Conservation (phyloP, 2,888 invertebrate species). For the Keiferia lycopersicella region DNA sequence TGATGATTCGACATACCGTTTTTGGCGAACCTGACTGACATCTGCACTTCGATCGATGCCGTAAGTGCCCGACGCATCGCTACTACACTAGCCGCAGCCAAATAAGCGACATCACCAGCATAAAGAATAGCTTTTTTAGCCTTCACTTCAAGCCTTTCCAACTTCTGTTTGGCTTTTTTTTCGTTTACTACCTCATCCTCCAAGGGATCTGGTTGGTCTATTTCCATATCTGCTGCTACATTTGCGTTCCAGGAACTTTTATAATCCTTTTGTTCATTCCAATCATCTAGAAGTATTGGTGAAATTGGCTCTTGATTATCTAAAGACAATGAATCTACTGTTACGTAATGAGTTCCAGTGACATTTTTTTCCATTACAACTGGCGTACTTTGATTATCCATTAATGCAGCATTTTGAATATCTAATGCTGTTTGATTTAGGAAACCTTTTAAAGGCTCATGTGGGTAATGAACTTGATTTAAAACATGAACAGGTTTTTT, state of each 20-base stretch:
- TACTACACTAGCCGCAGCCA: constrained; percentile 73
- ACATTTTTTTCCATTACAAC: constrained; percentile 60
- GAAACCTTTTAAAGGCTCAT: constrained; percentile 55
- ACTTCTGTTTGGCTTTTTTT: constrained; percentile 63
- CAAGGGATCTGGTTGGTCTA: constrained; percentile 59
- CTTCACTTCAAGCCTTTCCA: constrained; percentile 67
- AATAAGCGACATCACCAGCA: constrained; percentile 75
- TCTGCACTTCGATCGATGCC: constrained; percentile 73
- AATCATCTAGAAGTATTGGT: constrained; percentile 62
- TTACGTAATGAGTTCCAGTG: constrained; percentile 56
- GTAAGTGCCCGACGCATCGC: constrained; percentile 73
- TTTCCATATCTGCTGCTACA: constrained; percentile 66
- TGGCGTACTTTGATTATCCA: constrained; percentile 51
- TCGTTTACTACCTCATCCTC: constrained; percentile 60
- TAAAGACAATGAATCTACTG: constrained; percentile 48
- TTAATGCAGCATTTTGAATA: constrained; percentile 51
- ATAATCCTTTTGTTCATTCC: constrained; percentile 61
- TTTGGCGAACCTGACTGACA: constrained; percentile 72
- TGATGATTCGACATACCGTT: constrained; percentile 74
- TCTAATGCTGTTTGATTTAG: constrained; percentile 70
- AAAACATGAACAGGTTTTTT: constrained; percentile 54
- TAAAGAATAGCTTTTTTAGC: constrained; percentile 75
- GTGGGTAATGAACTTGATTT: constrained; percentile 39
- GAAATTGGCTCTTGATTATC: constrained; percentile 57
- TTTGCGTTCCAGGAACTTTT: constrained; percentile 59